Evolutionary conservation across 2,888 invertebrate genomes (phyloP), one percentile per base, ranked within the genome.

Genomic region (Arctia plantaginis): DNA sequence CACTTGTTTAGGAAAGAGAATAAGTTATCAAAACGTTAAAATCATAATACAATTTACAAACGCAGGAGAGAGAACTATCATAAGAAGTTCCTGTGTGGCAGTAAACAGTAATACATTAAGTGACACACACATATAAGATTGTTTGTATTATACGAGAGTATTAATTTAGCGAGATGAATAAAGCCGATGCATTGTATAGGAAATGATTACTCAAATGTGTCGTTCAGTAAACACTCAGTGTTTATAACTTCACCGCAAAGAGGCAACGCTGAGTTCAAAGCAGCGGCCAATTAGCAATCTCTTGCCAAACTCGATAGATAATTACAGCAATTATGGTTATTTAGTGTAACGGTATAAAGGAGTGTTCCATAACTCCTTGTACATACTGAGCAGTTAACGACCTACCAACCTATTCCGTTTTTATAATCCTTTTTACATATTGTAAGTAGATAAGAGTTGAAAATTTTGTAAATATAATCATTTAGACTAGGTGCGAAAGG

Each of bases 231-330:
- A 35, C 4, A 18, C 27, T 27, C 27, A 27, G 15, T 10, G 13
- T 35, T 44, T 13, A 44, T 27, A 20, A 47, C 33, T 20, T 20
- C 35, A 6, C 6, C n/a, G 55, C 55, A 18, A 27, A 51, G 3
- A 27, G 33, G 55, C 23, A 10, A 51, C 55, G 10, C n/a, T 35
- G 47, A 35, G 44, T 47, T 33, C 13, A 47, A 3, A 47, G 13
- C 35, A 55, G n/a, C 27, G 35, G 51, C 35, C 30, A 33, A 55
- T 69, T 55, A 73, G 69, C 67, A 66, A 74, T 51, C 44, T 75
- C 89, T 88, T 89, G 92, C 74, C 51, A 74, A 74, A 68, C 44
- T 66, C 47, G 47, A 71, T 59, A 69, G 55, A 69, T 74, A 74
- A 74, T 74, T 71, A 66, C 74, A 68, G 62, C 67, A 71, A 74